Evolutionary conservation across 2,888 invertebrate genomes (phyloP).

Genomic region (Apodemia zela): DNA sequence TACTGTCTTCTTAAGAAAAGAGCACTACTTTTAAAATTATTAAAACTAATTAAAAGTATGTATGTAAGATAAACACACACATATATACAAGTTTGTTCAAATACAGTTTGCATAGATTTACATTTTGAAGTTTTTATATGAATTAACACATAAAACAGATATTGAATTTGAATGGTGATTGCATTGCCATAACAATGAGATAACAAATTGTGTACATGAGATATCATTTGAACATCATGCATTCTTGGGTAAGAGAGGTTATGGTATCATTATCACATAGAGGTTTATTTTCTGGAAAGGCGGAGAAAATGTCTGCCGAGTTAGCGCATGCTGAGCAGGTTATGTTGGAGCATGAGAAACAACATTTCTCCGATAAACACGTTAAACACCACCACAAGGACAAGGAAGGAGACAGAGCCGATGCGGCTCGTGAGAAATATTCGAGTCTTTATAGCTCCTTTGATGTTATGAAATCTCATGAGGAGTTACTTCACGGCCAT

Average conservation of each 20-base stretch:
- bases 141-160: not conserved
- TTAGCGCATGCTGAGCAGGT: conserved; percentile 77
- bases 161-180: not conserved
- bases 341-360: conserved; percentile 75
- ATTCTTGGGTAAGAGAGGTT: conserved; percentile 38
- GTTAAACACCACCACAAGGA: conserved; percentile 49
- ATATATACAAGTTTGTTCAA: too few species aligned
- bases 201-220: not conserved
- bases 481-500: conserved; percentile 60
- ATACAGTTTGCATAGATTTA: too few species aligned
- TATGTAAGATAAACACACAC: too few species aligned
- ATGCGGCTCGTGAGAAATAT: conserved; percentile 57
- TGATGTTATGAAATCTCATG: conserved; percentile 65
- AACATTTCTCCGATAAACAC: conserved; percentile 59
- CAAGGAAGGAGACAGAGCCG: conserved; percentile 51
- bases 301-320: conserved; percentile 74
- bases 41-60: too few species aligned
- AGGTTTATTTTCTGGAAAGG: conserved; percentile 77
- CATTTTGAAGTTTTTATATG: not conserved
- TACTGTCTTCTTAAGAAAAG: too few species aligned
- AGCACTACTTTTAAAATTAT: too few species aligned
- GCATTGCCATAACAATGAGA: not conserved
- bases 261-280: conserved; percentile 54
- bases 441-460: conserved; percentile 68
- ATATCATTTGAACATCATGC: conserved; percentile 50